Conservation (phyloP, 1,140 invertebrate species). For the Zeugodacus cucurbitae region DNA sequence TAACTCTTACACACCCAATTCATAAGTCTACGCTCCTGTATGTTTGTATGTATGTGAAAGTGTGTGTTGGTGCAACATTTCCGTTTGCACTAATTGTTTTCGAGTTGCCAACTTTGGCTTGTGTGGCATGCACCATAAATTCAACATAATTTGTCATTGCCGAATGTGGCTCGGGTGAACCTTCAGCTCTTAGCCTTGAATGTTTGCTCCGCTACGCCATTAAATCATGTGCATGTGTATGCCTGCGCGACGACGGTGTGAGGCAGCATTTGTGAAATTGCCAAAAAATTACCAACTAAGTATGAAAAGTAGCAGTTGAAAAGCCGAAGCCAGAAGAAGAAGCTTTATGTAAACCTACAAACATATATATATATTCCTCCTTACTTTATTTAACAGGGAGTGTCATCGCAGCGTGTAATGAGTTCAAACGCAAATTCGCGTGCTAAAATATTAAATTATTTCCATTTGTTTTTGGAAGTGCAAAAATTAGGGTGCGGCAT, state of each 20-base stretch:
- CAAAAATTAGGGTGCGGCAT: background rate
- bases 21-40: background rate
- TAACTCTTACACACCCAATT: background rate
- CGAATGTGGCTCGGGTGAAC: background rate
- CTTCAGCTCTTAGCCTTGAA: conserved; percentile 21
- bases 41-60: background rate
- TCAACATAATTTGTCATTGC: conserved; percentile 32
- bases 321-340: background rate
- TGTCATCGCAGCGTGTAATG: background rate
- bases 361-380: background rate
- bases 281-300: conserved; percentile 22
- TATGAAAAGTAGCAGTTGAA: background rate
- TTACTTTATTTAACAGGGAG: background rate
- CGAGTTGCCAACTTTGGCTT: conserved; percentile 38
- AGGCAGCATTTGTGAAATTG: conserved; percentile 7
- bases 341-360: background rate
- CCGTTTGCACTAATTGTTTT: conserved; percentile 37
- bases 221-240: background rate
- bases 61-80: conserved; percentile 16
- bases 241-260: background rate
- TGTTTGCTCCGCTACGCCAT: conserved; percentile 9
- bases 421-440: background rate
- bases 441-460: background rate
- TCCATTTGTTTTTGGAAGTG: no score
- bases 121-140: conserved; percentile 36